Percentiles rank a stretch among this genome's conserved stretches.
phyloP scores from a whole-genome alignment of 2,113 vertebrate genomes.

The Prinia subflava region DNA sequence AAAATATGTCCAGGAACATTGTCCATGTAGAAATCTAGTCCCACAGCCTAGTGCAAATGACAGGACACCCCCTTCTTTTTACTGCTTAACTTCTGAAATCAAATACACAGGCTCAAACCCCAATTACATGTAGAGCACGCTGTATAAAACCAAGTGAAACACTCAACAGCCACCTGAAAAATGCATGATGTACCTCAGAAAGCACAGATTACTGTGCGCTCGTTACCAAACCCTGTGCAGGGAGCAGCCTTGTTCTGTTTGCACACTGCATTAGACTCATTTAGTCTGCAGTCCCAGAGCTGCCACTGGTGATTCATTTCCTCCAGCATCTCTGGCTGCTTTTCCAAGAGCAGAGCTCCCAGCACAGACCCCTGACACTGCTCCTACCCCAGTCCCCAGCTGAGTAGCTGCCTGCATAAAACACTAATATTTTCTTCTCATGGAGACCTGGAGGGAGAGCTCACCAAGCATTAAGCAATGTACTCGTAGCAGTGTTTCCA shows the following conservation, averaged over 20 bases:
- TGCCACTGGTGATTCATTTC: not conserved
- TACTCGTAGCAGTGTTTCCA: not conserved
- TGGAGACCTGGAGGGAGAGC: not conserved
- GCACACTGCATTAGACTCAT: not conserved
- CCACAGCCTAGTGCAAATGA: not conserved
- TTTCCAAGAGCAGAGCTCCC: not conserved
- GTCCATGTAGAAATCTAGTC: not conserved
- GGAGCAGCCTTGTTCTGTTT: not conserved
- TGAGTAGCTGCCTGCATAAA: not conserved
- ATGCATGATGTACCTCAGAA: not conserved
- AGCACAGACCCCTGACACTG: rapidly evolving
- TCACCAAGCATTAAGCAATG: not conserved
- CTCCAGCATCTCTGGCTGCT: not conserved
- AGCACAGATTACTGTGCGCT: not conserved
- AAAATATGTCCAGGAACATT: not conserved
- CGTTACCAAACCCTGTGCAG: not conserved
- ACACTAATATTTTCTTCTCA: not conserved
- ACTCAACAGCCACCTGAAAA: not conserved
- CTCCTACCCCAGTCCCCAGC: not conserved
- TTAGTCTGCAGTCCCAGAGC: not conserved
- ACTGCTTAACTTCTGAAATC: not conserved
- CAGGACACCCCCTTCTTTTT: not conserved
- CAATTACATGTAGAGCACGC: not conserved
- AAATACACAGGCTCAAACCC: not conserved
- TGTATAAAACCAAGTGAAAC: not conserved